These are phyloP conservation scores for Catalaphyllia jardinei DNA, from an alignment of 64 coral and sea anemone genomes.

Conservation along the genomic window DNA sequence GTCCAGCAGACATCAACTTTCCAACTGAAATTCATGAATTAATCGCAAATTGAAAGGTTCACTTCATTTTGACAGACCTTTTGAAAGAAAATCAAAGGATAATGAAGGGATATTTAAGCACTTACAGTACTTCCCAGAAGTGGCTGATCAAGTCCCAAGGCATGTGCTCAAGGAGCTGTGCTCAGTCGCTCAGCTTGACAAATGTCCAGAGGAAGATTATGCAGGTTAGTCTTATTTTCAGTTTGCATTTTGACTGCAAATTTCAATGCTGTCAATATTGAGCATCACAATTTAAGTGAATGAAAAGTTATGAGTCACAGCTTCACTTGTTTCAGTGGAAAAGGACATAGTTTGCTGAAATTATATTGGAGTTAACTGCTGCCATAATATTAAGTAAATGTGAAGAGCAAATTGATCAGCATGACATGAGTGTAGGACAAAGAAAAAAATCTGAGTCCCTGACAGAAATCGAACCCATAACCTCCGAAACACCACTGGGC, in stretches of 20 bases:
- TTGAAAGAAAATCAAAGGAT: constrained; percentile 89
- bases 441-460: too few relatives aligned
- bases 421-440: too few relatives aligned
- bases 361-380: too few relatives aligned
- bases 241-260: background rate
- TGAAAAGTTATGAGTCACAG: too few relatives aligned
- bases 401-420: too few relatives aligned
- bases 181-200: constrained; percentile 76
- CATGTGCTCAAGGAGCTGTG: constrained; percentile 79
- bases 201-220: constrained; percentile 74
- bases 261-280: background rate
- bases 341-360: too few relatives aligned
- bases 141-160: constrained; percentile 43
- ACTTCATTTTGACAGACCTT: constrained; percentile 55
- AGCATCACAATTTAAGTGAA: too few relatives aligned
- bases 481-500: too few relatives aligned
- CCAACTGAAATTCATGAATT: constrained; percentile 52
- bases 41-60: background rate
- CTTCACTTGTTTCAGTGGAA: too few relatives aligned
- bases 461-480: too few relatives aligned
- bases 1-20: too few relatives aligned
- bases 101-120: constrained; percentile 79
- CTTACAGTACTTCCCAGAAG: constrained; percentile 67
- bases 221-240: constrained; percentile 32
- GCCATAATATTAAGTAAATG: too few relatives aligned